Evolutionary conservation across 2,113 vertebrate genomes (phyloP), one percentile per base, ranked within the genome.

Genomic region (Myxocyprinus asiaticus): DNA sequence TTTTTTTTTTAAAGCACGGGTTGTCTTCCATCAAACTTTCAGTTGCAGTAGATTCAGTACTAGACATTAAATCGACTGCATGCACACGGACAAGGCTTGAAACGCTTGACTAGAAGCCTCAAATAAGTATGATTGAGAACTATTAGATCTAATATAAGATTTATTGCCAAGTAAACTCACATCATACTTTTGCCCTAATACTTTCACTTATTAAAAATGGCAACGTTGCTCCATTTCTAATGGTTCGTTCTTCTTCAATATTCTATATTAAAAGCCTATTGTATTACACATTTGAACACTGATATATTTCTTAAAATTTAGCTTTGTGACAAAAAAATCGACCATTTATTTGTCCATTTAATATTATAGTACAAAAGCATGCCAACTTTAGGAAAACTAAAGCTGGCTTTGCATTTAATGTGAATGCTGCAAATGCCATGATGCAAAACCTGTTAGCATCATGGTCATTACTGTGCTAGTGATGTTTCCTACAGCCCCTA

Each of bases 401-500:
- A 33, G 17, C 67, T 55, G 50, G 22, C 48, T 69, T 53, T 69
- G 33, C 7, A 47, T 44, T 50, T 14, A 50, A 66, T 10, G 8
- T 22, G n/a, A 70, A 14, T 33, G 62, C n/a, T 45, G 61, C 48
- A 42, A n/a, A 10, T 43, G 56, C 68, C n/a, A 45, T 45, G 58
- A 73, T 48, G 71, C 68, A 51, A 72, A 78, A 67, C 68, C 68
- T 45, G 33, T 58, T 33, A 67, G 48, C 48, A 53, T 51, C 65
- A 65, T 43, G 7, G 33, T 61, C 69, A 76, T 33, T 55, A 76
- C 17, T 78, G 64, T 64, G 62, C 67, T 61, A 53, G 42, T 48
- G 68, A 82, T 87, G 81, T 82, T 42, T 33, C 22, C 22, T 33
- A 58, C 73, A 67, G 45, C 53, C 65, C 61, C 22, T 71, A 85